Evolutionary conservation across 2,113 vertebrate species (phyloP).

Genomic region (Gallinago media): DNA sequence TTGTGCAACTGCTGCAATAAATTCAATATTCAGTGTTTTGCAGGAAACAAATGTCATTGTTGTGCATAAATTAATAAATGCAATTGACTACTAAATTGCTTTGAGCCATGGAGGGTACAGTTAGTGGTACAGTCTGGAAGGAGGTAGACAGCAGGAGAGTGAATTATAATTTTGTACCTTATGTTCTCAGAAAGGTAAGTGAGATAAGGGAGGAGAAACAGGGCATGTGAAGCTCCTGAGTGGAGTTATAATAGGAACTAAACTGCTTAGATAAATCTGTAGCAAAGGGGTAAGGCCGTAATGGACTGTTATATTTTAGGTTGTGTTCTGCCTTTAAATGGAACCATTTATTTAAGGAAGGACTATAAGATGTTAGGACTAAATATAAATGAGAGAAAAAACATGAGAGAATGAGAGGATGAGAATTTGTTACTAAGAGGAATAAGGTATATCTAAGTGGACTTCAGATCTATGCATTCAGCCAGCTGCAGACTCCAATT

Average conservation of each 20-base stretch:
- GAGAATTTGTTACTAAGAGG: not conserved
- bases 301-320: conserved; percentile 35
- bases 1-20: not conserved
- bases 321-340: conserved; percentile 41
- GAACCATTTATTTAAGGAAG: conserved; percentile 34
- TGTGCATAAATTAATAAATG: conserved; percentile 19
- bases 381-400: conserved; percentile 27
- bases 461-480: not conserved
- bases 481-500: not conserved
- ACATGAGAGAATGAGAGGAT: no score
- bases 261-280: conserved; percentile 43
- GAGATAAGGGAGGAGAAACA: conserved; percentile 14
- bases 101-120: not conserved
- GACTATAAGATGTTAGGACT: not conserved
- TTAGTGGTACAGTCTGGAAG: conserved; percentile 6
- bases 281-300: conserved; percentile 22
- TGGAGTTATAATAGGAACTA: conserved; percentile 21
- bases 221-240: not conserved
- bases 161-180: conserved; percentile 39
- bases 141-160: not conserved
- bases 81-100: not conserved
- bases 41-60: not conserved
- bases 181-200: conserved; percentile 40
- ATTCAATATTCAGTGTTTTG: not conserved
- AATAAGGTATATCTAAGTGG: not conserved